These are phyloP conservation scores for Hylaeus anthracinus DNA, from an alignment of 1,140 invertebrate species.

Conservation along the genomic window DNA sequence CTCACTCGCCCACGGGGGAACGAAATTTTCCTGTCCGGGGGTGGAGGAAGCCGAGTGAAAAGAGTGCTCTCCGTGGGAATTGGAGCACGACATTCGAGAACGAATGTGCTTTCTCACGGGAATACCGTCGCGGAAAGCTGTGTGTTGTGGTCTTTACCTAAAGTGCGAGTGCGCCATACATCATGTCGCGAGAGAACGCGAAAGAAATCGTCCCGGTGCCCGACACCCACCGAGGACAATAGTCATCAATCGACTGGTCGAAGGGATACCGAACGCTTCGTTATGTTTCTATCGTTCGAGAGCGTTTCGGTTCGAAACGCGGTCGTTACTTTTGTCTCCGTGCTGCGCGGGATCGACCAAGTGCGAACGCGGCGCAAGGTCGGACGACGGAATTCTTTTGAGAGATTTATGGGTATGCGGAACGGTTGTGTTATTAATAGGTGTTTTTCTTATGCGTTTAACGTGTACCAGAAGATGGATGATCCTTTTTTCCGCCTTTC, in stretches of 20 bases:
- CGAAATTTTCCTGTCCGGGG: neutral
- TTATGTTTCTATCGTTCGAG: neutral
- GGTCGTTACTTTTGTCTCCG: too few relatives aligned
- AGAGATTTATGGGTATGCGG: too few relatives aligned
- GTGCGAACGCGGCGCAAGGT: too few relatives aligned
- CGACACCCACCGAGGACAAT: neutral
- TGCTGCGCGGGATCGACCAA: too few relatives aligned
- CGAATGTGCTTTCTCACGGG: constrained; percentile 47
- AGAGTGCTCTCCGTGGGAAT: constrained; percentile 28
- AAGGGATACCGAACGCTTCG: neutral
- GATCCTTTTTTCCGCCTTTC: too few relatives aligned
- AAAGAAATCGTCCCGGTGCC: neutral
- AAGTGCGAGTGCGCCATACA: constrained; percentile 20
- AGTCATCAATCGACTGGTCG: neutral
- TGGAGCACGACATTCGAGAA: constrained; percentile 28
- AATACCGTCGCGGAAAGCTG: constrained; percentile 7
- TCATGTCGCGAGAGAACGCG: constrained; percentile 1
- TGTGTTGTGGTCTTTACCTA: constrained; percentile 36
- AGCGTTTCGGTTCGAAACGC: too few relatives aligned
- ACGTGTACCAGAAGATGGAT: too few relatives aligned
- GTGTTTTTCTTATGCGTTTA: too few relatives aligned
- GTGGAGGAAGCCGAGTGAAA: constrained; percentile 1
- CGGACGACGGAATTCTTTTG: too few relatives aligned
- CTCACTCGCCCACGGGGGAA: neutral
- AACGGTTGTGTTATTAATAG: too few relatives aligned